Conservation (phyloP, 2,797 vertebrate genomes). For the Tarsius wallacei region DNA sequence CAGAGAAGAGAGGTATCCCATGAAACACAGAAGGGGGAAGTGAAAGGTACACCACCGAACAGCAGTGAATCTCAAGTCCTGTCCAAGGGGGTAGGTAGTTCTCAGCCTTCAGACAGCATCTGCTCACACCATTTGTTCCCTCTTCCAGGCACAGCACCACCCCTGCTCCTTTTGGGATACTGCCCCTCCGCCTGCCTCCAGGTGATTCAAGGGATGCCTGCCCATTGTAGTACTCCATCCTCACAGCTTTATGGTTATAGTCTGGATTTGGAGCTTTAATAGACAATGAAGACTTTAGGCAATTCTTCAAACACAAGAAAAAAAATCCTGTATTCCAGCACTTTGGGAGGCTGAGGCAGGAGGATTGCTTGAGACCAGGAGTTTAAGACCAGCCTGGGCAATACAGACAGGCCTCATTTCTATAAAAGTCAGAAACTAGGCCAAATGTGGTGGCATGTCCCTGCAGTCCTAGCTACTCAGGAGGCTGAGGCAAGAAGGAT, state of each 20-base stretch:
- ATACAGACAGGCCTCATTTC: too few relatives aligned
- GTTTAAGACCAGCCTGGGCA: too few relatives aligned
- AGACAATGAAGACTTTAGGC: not conserved
- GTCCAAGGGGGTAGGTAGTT: not conserved
- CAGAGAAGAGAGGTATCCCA: not conserved
- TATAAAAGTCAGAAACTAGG: too few relatives aligned
- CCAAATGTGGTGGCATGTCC: too few relatives aligned
- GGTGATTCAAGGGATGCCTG: not conserved
- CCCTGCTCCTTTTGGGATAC: not conserved
- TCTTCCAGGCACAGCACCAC: not conserved
- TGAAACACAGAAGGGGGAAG: not conserved
- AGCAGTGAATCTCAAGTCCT: not conserved
- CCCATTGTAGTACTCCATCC: too few relatives aligned
- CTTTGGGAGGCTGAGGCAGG: too few relatives aligned
- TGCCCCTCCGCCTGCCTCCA: not conserved
- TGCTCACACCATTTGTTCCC: too few relatives aligned
- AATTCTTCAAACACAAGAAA: not conserved
- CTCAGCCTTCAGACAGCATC: not conserved
- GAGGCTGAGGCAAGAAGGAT: too few relatives aligned
- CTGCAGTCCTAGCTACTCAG: too few relatives aligned
- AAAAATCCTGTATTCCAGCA: too few relatives aligned
- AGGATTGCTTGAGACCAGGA: too few relatives aligned
- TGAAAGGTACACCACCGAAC: accelerated
- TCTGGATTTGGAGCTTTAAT: not conserved
- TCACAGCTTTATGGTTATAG: not conserved